Conservation (phyloP, 2,888 invertebrate species). For the Tipula confusa region DNA sequence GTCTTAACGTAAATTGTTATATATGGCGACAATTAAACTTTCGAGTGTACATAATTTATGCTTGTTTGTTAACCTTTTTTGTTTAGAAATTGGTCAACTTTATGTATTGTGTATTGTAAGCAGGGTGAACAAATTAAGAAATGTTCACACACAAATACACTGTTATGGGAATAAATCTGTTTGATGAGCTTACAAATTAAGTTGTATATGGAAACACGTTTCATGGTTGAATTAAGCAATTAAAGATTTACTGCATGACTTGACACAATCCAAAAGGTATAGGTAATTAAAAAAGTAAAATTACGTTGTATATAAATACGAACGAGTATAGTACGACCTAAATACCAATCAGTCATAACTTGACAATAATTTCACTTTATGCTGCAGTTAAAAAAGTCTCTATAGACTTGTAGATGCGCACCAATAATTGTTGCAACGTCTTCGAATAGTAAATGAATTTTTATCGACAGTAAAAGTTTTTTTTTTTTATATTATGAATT, state of each 20-base stretch:
- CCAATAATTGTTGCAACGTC: background rate
- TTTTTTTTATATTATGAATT: background rate
- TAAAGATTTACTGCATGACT: background rate
- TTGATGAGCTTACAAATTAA: background rate
- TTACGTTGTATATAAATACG: too few species aligned
- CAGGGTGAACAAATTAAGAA: background rate
- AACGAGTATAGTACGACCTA: background rate
- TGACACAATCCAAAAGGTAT: background rate
- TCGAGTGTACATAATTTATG: background rate
- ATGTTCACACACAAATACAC: background rate
- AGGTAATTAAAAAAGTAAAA: background rate
- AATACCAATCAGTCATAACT: background rate
- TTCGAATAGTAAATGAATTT: background rate
- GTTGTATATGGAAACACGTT: too few species aligned
- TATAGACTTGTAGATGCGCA: background rate
- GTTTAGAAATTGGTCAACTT: background rate
- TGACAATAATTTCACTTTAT: background rate
- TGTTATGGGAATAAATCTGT: background rate
- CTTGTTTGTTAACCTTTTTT: background rate
- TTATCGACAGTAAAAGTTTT: background rate
- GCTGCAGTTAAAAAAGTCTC: background rate
- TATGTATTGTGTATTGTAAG: background rate
- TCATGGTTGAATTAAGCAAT: background rate
- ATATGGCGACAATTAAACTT: background rate
- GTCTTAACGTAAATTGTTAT: background rate